phyloP scores from a whole-genome alignment of 2,113 vertebrate genomes.

The Hyperopisus bebe region DNA sequence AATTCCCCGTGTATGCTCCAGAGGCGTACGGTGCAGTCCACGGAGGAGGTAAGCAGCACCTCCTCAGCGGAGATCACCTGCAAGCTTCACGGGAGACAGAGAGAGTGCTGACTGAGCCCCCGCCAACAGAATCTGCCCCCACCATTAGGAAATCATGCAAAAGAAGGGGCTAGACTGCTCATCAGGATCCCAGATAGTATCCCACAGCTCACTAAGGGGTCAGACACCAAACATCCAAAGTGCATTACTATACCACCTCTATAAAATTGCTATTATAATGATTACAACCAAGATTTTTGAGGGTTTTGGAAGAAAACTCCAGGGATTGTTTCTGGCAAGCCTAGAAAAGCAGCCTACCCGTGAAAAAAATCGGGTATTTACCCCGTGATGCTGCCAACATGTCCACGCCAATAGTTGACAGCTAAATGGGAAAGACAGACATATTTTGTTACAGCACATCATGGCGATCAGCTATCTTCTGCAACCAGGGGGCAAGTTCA shows the following conservation, averaged over 20 bases:
- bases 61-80: slow-evolving; percentile 59
- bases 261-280: neutral
- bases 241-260: neutral
- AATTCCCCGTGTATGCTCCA: slow-evolving; percentile 55
- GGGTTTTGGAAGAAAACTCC: neutral
- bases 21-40: slow-evolving; percentile 51
- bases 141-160: neutral
- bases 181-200: neutral
- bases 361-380: slow-evolving; percentile 33
- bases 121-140: neutral
- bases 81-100: slow-evolving; percentile 47
- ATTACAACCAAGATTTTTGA: neutral
- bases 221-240: neutral
- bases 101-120: neutral
- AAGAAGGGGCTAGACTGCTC: neutral
- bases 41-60: slow-evolving; percentile 59
- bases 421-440: slow-evolving; percentile 33
- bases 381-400: slow-evolving; percentile 57
- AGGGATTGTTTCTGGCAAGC: neutral
- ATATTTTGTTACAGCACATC: neutral
- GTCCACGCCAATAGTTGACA: slow-evolving; percentile 50
- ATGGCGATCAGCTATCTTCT: neutral
- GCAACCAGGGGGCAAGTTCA: neutral
- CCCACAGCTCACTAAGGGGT: neutral
- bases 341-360: neutral